Conservation (phyloP, 2,888 invertebrate genomes). For the Hemicrepidius hirtus region DNA sequence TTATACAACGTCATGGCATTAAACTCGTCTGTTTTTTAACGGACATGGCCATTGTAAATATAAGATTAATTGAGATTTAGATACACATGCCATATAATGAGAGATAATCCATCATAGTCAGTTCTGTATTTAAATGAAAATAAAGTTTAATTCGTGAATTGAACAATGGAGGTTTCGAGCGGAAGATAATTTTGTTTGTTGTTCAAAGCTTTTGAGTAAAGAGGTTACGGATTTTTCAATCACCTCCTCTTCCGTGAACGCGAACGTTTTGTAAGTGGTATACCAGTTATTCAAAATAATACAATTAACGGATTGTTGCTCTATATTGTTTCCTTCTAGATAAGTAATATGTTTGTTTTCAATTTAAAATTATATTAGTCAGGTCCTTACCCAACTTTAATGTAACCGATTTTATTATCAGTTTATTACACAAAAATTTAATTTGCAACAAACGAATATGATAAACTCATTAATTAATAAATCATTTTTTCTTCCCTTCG, state of each 20-base stretch:
- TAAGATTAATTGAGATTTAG: constrained; percentile 34
- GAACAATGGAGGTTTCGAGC: constrained; percentile 6
- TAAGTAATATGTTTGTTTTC: too few relatives aligned
- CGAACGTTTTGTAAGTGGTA: too few relatives aligned
- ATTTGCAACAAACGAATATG: too few relatives aligned
- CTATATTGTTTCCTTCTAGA: too few relatives aligned
- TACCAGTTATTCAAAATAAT: too few relatives aligned
- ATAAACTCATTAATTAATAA: too few relatives aligned
- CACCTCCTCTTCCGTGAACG: background rate
- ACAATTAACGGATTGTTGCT: too few relatives aligned
- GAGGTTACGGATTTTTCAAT: background rate
- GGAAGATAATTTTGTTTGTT: constrained; percentile 2
- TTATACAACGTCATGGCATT: background rate
- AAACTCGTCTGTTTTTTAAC: constrained; percentile 1
- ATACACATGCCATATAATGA: constrained; percentile 11
- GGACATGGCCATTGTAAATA: constrained; percentile 17
- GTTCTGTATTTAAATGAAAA: constrained; percentile 13
- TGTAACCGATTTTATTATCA: too few relatives aligned
- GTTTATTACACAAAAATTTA: too few relatives aligned
- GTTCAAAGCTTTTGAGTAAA: background rate
- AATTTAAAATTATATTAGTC: too few relatives aligned
- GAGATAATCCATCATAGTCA: constrained; percentile 24
- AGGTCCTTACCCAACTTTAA: too few relatives aligned
- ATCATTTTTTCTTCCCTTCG: too few relatives aligned
- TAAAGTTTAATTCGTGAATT: constrained; percentile 22